Base-by-base conservation (phyloP, 2,888 invertebrate genomes). In the Uloborus plumipes region DNA sequence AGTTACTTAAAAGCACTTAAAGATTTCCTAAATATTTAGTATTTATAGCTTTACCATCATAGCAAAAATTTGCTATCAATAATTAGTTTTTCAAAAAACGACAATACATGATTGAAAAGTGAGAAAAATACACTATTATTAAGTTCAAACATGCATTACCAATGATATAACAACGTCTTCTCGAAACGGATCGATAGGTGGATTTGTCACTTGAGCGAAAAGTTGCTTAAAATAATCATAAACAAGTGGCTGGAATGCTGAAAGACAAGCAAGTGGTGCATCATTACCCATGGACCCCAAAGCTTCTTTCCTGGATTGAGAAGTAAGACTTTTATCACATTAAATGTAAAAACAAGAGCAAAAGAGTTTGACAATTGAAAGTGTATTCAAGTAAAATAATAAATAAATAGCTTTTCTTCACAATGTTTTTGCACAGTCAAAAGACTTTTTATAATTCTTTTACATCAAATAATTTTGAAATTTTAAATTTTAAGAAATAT, bases 201-300 rank as follows among this genome's bases (percentile, higher is more conserved):
- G 99, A 91, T 99, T 99, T 87, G 99, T 99, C 86, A 98, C 92
- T 92, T 99, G 99, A 49, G 99, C 99, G 90, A 99, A 99, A 59
- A 99, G 91, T 89, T 99, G 99, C 89, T 99, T 99, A 91, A 99
- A 99, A 90, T 99, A 99, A 87, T 96, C 97, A 89, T 98, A 99
- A 0, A 96, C 92, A 80, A 98, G 91, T 15, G 99, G 99, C 88
- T 98, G 95, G 91, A 96, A 98, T 89, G 93, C 92, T 0, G 99
- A 99, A 47, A 99, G 92, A 88, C 99, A 99, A 16, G 99, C 99
- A 86, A 99, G 90, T 0, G 99, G 99, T 0, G 96, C 95, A 90
- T 99, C 99, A 89, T 99, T 99, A 80, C 99, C 99, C 99, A 99
- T 99, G 47, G 98, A 99, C 72, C 99, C 99, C 22, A 99, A 91